These are phyloP conservation scores for Stegana nigrithorax DNA, from an alignment of 2,888 invertebrate species.

Conservation along the genomic window DNA sequence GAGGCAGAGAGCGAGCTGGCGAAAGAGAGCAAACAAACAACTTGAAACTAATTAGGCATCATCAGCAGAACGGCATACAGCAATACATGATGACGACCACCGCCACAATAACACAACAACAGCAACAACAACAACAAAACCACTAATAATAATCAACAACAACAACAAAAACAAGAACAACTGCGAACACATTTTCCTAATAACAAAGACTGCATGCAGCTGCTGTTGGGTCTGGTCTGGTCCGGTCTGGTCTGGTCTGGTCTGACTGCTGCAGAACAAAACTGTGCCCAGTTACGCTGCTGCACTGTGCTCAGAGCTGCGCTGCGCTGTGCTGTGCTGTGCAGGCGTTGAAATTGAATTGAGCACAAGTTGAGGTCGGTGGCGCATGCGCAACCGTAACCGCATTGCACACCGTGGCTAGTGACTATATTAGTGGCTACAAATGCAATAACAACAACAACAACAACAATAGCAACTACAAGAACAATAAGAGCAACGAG, in stretches of 20 bases:
- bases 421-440: slow-evolving; percentile 4
- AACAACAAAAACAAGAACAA: background rate
- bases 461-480: background rate
- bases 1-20: background rate
- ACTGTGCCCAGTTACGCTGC: too few species aligned
- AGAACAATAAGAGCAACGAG: too few species aligned
- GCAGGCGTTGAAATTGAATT: background rate
- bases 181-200: background rate
- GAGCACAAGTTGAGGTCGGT: background rate
- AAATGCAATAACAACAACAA: background rate
- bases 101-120: background rate
- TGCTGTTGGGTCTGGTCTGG: too few species aligned
- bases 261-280: too few species aligned
- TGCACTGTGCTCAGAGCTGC: too few species aligned
- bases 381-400: background rate
- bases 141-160: too few species aligned
- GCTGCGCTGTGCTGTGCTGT: too few species aligned
- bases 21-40: background rate
- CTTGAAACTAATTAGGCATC: slow-evolving; percentile 14
- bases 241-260: too few species aligned
- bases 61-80: too few species aligned
- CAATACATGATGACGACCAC: too few species aligned
- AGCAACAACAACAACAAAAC: background rate
- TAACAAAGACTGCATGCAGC: background rate
- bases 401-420: background rate